These are phyloP conservation scores for Hexactinellida sp. DNA, from an alignment of 37 sponge, comb jelly and placozoan genomes.

Conservation along the genomic window DNA sequence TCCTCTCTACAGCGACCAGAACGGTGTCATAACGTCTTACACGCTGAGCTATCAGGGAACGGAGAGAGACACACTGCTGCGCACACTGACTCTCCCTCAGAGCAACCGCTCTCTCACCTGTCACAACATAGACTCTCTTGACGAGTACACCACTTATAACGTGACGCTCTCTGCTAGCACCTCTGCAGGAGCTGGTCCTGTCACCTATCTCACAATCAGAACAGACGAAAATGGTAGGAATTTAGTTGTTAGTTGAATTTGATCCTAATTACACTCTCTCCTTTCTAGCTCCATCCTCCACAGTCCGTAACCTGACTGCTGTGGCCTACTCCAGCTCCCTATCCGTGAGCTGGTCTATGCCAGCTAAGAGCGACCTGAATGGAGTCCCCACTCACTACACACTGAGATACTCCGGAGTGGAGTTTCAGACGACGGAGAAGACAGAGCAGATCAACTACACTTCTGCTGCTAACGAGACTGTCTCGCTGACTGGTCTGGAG, in stretches of 20 bases:
- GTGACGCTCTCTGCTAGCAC: not conserved
- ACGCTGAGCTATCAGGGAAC: not conserved
- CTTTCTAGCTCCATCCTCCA: not conserved
- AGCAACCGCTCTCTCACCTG: not conserved
- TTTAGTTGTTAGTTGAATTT: too few relatives aligned
- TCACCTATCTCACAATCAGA: not conserved
- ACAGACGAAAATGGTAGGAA: not conserved
- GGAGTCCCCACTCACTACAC: constrained; percentile 4
- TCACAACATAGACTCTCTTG: constrained; percentile 9
- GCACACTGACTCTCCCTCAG: constrained; percentile 11
- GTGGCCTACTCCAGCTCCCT: not conserved
- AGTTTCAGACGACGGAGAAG: constrained; percentile 7
- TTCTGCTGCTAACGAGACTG: not conserved
- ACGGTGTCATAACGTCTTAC: not conserved
- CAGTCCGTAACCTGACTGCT: not conserved
- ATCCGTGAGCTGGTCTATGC: not conserved
- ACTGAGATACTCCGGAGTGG: not conserved
- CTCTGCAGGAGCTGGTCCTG: constrained; percentile 11
- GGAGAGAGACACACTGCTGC: not conserved
- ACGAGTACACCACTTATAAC: not conserved
- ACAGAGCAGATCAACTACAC: not conserved
- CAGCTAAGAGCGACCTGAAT: not conserved
- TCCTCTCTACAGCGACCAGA: constrained; percentile 37
- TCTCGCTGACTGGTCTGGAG: not conserved
- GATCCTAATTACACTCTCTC: too few relatives aligned